Evolutionary conservation across 2,888 invertebrate genomes (phyloP), one percentile per base, ranked within the genome.

Genomic region (Baccha elongata): DNA sequence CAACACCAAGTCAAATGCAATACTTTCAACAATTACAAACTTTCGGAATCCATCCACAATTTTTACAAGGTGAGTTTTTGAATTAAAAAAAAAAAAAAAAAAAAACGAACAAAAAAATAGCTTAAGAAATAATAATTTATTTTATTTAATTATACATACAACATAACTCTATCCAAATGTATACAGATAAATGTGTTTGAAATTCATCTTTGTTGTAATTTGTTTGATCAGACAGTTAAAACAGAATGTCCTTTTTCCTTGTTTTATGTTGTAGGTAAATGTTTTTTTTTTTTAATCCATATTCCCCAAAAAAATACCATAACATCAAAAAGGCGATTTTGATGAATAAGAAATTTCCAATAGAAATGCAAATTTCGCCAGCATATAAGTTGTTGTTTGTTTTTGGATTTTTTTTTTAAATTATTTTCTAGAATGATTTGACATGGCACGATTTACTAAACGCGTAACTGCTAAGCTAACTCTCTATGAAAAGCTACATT

Each of bases 21-120:
- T 88, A 93, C 84, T 88, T 93, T 87, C 93, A 94, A 87, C 94
- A 94, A 88, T 90, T 94, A 86, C 94, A 94, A 87, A 93, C 93
- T 13, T 93, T 92, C 67, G 93, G 93, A 11, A 87, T 93, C 86
- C 93, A 93, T 87, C 93, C 93, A 86, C 93, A 93, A 85, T 88
- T 93, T 87, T 86, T 93, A 86, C 93, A 93, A 92, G 93, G 93
- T 90, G 92, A 93, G 91, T 91, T 46, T n/a, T 3, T 10, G 17
- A 37, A 3, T 44, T 10, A 37, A 13, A n/a, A 13, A 13, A n/a
- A n/a, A 26, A 6, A 29, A 52, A 52, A 52, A 29, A 11, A 52
- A 32, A 15, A 32, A 26, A 15, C 1, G 26, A 3, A 4, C 11
- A 15, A 29, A 42, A 13, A 13, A 15, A 13, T 1, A 48, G n/a